A percentile compares a stretch with the other conserved stretches of the same genome.
Conservation (phyloP, 1,140 invertebrate species). For the Thaumatotibia leucotreta region DNA sequence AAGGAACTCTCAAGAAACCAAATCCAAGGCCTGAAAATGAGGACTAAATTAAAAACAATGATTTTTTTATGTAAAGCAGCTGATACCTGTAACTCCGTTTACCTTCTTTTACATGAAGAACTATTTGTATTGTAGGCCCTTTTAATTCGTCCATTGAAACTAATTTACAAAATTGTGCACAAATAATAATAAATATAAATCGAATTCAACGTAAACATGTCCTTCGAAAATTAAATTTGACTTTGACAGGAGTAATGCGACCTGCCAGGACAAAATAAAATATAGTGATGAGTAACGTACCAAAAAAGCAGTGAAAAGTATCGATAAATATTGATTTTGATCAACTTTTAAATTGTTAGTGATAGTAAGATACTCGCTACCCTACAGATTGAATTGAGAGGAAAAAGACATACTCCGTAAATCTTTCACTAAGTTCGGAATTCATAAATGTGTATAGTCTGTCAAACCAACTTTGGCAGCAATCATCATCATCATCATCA, state of each 20-base stretch:
- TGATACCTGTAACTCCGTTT: conserved; percentile 14
- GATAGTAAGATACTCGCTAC: neutral
- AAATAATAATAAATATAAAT: conserved; percentile 34
- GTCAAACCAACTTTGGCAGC: no score
- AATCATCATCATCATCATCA: no score
- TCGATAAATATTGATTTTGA: neutral
- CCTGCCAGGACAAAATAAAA: neutral
- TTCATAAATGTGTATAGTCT: no score
- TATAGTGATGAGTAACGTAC: neutral
- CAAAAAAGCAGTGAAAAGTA: neutral
- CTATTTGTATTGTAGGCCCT: conserved; percentile 64
- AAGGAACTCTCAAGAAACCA: conserved; percentile 57
- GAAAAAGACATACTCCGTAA: no score
- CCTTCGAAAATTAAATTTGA: conserved; percentile 37
- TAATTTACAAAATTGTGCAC: conserved; percentile 18
- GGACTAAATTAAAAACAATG: conserved; percentile 15
- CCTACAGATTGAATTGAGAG: neutral
- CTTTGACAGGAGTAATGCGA: neutral
- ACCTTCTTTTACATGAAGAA: conserved; percentile 66
- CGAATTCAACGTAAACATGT: conserved; percentile 33
- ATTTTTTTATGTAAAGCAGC: neutral
- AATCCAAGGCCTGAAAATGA: conserved; percentile 56
- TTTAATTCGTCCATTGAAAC: conserved; percentile 62
- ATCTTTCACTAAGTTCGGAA: no score
- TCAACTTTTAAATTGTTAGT: neutral